Percentiles rank a stretch among this genome's conserved stretches.
phyloP scores from a whole-genome alignment of 37 sponge, comb jelly and placozoan genomes.

The Ianthella basta region DNA sequence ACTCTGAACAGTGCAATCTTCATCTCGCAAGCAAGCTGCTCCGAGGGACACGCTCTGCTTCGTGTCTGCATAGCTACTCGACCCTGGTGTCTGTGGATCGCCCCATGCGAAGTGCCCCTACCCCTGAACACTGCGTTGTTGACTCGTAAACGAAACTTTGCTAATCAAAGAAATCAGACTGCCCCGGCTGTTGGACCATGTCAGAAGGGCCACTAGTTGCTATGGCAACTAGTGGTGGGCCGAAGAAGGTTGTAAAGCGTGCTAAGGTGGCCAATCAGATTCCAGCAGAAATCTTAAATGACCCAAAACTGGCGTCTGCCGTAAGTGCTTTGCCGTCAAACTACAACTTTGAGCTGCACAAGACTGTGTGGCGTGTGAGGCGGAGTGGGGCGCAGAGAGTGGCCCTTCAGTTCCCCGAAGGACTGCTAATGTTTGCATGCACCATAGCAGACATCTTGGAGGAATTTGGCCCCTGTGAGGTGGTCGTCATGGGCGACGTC shows the following conservation, averaged over 20 bases:
- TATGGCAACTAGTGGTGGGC: too few relatives aligned
- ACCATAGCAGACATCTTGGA: slow-evolving; percentile 88
- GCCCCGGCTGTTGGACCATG: slow-evolving; percentile 8
- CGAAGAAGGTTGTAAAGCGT: not conserved
- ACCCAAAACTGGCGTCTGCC: slow-evolving; percentile 70
- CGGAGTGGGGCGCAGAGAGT: slow-evolving; percentile 68
- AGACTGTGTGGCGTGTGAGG: slow-evolving; percentile 87
- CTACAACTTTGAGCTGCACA: slow-evolving; percentile 97
- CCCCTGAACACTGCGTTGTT: too few relatives aligned
- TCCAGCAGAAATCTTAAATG: slow-evolving; percentile 71
- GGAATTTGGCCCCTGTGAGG: slow-evolving; percentile 76
- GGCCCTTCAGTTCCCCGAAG: slow-evolving; percentile 96
- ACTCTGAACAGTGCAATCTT: slow-evolving; percentile 39
- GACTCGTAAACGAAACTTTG: too few relatives aligned
- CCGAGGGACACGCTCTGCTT: too few relatives aligned
- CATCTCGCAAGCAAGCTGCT: slow-evolving; percentile 5
- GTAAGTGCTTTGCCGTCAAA: slow-evolving; percentile 80
- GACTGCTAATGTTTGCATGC: slow-evolving; percentile 87
- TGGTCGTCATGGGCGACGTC: slow-evolving; percentile 94
- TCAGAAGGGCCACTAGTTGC: too few relatives aligned
- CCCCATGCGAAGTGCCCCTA: too few relatives aligned
- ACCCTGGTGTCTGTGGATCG: too few relatives aligned
- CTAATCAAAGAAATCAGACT: too few relatives aligned
- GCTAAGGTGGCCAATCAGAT: slow-evolving; percentile 63
- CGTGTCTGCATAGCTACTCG: too few relatives aligned